Conservation (phyloP, 2,113 vertebrate genomes). For the Mustela lutreola region DNA sequence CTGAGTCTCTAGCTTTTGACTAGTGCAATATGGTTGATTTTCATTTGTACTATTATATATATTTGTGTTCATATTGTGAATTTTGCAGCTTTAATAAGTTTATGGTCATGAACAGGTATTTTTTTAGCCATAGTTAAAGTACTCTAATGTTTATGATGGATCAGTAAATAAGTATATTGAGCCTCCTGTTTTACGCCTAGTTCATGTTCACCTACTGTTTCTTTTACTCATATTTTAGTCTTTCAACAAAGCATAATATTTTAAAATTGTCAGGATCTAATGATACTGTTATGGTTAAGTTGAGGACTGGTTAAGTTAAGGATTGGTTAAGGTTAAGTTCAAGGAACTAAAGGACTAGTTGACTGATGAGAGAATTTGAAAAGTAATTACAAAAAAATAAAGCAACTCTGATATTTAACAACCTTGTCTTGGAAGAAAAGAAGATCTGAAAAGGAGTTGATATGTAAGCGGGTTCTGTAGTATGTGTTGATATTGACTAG, state of each 20-base stretch:
- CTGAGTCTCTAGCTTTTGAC: background rate
- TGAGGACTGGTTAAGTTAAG: background rate
- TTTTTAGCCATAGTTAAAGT: background rate
- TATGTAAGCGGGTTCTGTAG: background rate
- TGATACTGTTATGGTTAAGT: background rate
- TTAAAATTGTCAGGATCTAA: background rate
- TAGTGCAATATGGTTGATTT: background rate
- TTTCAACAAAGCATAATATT: background rate
- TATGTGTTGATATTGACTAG: background rate
- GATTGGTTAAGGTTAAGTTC: background rate
- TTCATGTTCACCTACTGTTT: background rate
- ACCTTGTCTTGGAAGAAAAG: background rate
- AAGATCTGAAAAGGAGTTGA: background rate
- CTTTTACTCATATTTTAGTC: background rate
- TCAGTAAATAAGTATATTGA: background rate
- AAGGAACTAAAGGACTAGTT: background rate
- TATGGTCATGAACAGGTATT: background rate
- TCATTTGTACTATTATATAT: background rate
- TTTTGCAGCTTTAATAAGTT: slow-evolving; percentile 7
- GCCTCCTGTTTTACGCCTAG: background rate
- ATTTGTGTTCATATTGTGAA: background rate
- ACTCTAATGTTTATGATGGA: background rate
- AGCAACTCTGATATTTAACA: background rate
- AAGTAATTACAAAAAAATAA: background rate
- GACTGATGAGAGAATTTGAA: background rate